Base-by-base conservation (phyloP, 1,140 invertebrate species). In the Achroia grisella region DNA sequence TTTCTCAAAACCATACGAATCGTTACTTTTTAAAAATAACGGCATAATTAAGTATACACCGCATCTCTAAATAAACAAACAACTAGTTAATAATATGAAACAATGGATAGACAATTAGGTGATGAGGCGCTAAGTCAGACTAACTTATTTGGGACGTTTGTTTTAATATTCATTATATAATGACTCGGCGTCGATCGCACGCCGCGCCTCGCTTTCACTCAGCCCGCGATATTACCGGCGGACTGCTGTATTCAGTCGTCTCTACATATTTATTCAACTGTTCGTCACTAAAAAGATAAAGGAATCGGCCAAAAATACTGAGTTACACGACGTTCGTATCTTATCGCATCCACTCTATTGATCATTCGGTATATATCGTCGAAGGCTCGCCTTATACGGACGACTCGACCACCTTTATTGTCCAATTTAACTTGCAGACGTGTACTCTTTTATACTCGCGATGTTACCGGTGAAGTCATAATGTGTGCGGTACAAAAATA, bases 151-250 rank as follows among this genome's bases (percentile, higher is more conserved):
- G 68, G 74, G 67, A 63, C 70, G 65, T 71, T 70, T 69, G 70
- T 68, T 76, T 77, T 74, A 77, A 72, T 76, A 75, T 78, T 74
- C 77, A 80, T 84, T 84, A 84, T 67, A 71, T 81, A 84, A 84
- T 71, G 75, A 73, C 50, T 48, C 71, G 63, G 44, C 60, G 63
- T 45, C 69, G 71, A 62, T 69, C 61, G 63, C 54, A 56, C 56
- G 50, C 60, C 64, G 54, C 53, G 52, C 17, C 17, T 53, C 65
- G 80, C 76, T 82, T 82, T 82, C 77, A 80, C 78, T 78, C 71
- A 48, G 52, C 54, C 54, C 63, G 64, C 74, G 62, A 71, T 73
- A 73, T 72, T 73, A 71, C 70, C 70, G 63, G 62, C 17, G 6
- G 17, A 23, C 63, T 55, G 65, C 70, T 57, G 70, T 76, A 66